phyloP scores from a whole-genome alignment of 2,113 vertebrate species.

The Galemys pyrenaicus region DNA sequence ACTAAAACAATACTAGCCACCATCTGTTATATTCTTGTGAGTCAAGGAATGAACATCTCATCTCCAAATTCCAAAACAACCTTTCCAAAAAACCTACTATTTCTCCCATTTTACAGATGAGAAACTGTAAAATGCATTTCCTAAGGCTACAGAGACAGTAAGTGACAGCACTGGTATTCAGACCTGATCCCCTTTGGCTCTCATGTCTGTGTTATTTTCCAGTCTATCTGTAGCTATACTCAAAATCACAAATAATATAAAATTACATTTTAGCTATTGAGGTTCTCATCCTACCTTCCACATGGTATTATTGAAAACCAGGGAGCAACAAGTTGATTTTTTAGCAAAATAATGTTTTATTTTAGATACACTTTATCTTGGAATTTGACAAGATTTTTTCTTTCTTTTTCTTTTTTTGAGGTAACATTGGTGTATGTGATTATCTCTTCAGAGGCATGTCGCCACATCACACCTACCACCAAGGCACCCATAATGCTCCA shows the following conservation, averaged over 20 bases:
- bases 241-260: not conserved
- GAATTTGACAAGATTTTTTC: no score
- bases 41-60: not conserved
- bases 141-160: not conserved
- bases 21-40: not conserved
- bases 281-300: not conserved
- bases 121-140: not conserved
- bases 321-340: not conserved
- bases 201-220: not conserved
- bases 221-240: not conserved
- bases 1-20: not conserved
- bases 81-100: not conserved
- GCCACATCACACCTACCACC: no score
- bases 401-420: no score
- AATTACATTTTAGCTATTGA: not conserved
- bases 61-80: not conserved
- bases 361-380: no score
- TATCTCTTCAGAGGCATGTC: no score
- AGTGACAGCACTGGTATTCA: not conserved
- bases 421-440: no score
- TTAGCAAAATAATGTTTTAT: no score
- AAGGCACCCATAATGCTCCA: no score
- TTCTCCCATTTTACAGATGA: not conserved
- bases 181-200: not conserved
- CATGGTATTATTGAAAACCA: not conserved